phyloP scores from a whole-genome alignment of 2,888 invertebrate genomes.

The Neuroscelio doddi region DNA sequence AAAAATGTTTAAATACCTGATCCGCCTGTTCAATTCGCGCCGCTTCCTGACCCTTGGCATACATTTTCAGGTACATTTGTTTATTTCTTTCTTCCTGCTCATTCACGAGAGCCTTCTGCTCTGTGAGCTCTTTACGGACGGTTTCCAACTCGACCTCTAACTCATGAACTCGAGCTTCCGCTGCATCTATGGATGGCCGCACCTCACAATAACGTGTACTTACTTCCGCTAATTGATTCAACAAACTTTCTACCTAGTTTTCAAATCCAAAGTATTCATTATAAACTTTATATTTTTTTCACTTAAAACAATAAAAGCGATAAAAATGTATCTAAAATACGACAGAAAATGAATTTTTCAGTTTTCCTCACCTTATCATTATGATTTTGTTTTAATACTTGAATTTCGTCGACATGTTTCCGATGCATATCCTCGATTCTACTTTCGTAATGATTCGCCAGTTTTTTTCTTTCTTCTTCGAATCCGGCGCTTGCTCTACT shows the following conservation, averaged over 20 bases:
- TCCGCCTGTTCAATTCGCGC: conserved; percentile 81
- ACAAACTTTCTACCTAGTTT: conserved; percentile 79
- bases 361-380: conserved; percentile 78
- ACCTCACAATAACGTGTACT: conserved; percentile 86
- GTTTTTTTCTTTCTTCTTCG: conserved; percentile 79
- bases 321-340: not conserved
- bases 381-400: conserved; percentile 83
- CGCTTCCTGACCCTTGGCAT: conserved; percentile 87
- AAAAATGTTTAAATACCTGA: conserved; percentile 75
- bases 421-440: conserved; percentile 83
- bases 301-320: not conserved
- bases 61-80: conserved; percentile 87
- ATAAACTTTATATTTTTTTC: too few relatives aligned
- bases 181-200: conserved; percentile 81
- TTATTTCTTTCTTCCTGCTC: conserved; percentile 84
- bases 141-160: conserved; percentile 83
- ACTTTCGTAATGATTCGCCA: conserved; percentile 83
- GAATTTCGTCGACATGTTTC: conserved; percentile 78
- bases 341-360: not conserved
- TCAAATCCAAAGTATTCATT: too few relatives aligned
- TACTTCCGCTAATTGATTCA: conserved; percentile 83
- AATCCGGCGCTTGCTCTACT: conserved; percentile 62
- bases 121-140: conserved; percentile 79
- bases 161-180: conserved; percentile 80
- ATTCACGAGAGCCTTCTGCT: conserved; percentile 77